Evolutionary conservation across 1,140 invertebrate genomes (phyloP).

Genomic region (Homalodisca vitripennis): DNA sequence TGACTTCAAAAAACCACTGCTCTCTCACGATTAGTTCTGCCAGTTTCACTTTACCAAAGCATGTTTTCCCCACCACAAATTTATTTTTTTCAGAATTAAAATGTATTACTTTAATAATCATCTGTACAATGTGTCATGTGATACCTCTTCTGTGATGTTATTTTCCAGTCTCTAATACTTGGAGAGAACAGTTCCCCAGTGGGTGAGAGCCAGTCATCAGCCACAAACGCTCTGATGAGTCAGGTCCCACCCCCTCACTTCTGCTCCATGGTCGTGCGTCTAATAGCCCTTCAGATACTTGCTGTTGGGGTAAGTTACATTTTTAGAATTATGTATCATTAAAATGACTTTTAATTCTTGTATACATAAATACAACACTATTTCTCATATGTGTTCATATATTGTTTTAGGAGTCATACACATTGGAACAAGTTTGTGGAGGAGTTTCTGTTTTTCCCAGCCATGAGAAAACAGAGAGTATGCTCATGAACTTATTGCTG

Average conservation of each 20-base stretch:
- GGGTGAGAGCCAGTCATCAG: constrained; percentile 63
- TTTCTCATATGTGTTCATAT: too few relatives aligned
- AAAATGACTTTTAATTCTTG: too few relatives aligned
- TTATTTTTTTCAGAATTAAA: too few relatives aligned
- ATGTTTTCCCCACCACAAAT: too few relatives aligned
- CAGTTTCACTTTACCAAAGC: too few relatives aligned
- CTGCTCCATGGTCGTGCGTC: constrained; percentile 91
- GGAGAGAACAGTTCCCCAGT: constrained; percentile 64
- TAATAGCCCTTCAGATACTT: constrained; percentile 92
- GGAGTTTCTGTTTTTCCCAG: constrained; percentile 83
- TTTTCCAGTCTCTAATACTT: constrained; percentile 67
- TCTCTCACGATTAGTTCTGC: too few relatives aligned
- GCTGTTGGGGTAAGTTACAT: constrained; percentile 70
- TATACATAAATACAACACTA: too few relatives aligned
- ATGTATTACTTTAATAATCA: too few relatives aligned
- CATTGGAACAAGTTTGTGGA: constrained; percentile 89
- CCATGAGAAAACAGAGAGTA: constrained; percentile 90
- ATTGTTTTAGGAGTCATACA: constrained; percentile 91
- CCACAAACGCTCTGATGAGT: constrained; percentile 74
- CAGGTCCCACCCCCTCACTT: constrained; percentile 91
- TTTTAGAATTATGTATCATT: too few relatives aligned
- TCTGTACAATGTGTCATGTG: too few relatives aligned
- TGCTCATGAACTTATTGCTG: constrained; percentile 94
- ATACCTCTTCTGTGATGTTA: constrained; percentile 36
- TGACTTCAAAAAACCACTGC: too few relatives aligned